Conservation (phyloP, 2,888 invertebrate species). For the Nomada lathburiana region DNA sequence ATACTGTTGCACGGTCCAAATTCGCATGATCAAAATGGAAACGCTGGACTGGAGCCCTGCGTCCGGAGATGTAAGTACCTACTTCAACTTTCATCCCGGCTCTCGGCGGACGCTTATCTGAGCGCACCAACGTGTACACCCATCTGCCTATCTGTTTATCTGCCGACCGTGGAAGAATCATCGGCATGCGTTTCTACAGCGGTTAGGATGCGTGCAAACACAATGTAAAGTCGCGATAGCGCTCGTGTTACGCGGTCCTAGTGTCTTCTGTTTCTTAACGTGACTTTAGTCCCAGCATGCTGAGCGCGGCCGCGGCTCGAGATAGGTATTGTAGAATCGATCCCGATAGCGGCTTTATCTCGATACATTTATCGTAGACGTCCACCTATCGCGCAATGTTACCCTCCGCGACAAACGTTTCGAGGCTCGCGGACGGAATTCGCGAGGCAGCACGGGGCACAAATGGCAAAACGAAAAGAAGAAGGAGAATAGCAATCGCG, state of each 20-base stretch:
- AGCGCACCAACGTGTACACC: conserved; percentile 71
- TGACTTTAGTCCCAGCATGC: conserved; percentile 48
- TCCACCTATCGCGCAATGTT: neutral
- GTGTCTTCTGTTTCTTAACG: conserved; percentile 58
- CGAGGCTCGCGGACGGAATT: too few species aligned
- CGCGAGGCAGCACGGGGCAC: too few species aligned
- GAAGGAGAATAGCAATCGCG: neutral
- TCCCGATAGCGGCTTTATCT: conserved; percentile 27
- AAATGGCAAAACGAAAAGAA: neutral
- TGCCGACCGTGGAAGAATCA: conserved; percentile 70
- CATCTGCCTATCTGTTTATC: conserved; percentile 73
- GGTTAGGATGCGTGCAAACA: conserved; percentile 73
- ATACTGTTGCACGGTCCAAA: neutral
- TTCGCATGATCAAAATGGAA: neutral
- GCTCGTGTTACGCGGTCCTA: conserved; percentile 60
- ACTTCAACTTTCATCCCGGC: conserved; percentile 60
- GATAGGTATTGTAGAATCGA: neutral
- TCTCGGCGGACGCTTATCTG: conserved; percentile 60
- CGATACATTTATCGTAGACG: neutral
- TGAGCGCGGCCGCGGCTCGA: conserved; percentile 12
- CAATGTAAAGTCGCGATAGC: conserved; percentile 73
- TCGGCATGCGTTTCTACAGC: conserved; percentile 70
- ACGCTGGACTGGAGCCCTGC: neutral
- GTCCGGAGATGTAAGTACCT: conserved; percentile 32
- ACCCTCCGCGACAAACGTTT: too few species aligned